Percentiles rank a stretch among this genome's conserved stretches.
phyloP scores from a whole-genome alignment of 2,113 vertebrate genomes.

The Saguinus imperator region DNA sequence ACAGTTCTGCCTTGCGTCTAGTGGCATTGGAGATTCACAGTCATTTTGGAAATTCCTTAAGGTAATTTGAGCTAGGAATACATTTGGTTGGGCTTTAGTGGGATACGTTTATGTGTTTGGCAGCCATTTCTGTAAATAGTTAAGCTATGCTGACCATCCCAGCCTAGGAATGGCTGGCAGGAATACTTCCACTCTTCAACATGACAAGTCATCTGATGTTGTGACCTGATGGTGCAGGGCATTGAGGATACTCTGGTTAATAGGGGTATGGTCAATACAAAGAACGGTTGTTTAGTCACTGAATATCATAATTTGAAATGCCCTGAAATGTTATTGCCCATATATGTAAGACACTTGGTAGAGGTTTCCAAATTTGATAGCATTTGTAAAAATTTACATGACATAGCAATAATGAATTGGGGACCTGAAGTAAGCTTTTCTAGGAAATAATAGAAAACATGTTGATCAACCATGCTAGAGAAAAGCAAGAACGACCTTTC shows the following conservation, averaged over 20 bases:
- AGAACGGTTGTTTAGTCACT: neutral
- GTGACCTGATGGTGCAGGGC: neutral
- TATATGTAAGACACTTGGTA: neutral
- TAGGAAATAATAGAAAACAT: neutral
- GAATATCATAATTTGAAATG: neutral
- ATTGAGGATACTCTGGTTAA: neutral
- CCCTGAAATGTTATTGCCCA: neutral
- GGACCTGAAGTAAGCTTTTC: neutral
- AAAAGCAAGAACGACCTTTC: neutral
- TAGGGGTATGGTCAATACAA: neutral
- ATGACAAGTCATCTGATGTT: neutral
- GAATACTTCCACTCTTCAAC: neutral
- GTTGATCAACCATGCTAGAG: neutral
- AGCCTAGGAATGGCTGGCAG: neutral
- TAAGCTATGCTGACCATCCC: neutral
- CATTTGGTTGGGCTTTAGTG: neutral
- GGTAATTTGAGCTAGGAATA: neutral
- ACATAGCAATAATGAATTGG: neutral
- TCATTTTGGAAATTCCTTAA: neutral
- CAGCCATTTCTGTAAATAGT: slow-evolving; percentile 28
- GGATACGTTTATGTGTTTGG: neutral
- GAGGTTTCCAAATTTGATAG: neutral
- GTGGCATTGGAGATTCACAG: neutral
- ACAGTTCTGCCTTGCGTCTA: neutral
- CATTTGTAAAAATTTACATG: neutral